Percentiles rank a stretch among this genome's conserved stretches.
These are phyloP conservation scores for Taenaris catops DNA, from an alignment of 2,888 invertebrate species.

Conservation along the genomic window DNA sequence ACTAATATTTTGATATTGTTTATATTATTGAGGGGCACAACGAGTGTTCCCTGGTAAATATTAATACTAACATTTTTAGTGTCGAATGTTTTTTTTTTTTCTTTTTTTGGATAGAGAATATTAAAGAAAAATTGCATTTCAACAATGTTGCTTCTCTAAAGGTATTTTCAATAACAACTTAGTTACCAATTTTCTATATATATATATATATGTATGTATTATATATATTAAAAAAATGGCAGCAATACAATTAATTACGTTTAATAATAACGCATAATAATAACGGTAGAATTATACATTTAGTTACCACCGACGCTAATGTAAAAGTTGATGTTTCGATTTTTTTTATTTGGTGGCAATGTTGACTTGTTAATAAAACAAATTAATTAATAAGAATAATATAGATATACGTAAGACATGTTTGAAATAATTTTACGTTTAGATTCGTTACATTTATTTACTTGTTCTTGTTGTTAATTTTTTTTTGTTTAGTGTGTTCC, in stretches of 20 bases:
- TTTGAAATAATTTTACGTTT: slow-evolving; percentile 47
- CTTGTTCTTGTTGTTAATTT: slow-evolving; percentile 72
- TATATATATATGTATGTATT: no score
- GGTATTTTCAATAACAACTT: background rate
- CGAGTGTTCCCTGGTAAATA: background rate
- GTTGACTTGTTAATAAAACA: slow-evolving; percentile 17
- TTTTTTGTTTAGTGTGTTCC: slow-evolving; percentile 69
- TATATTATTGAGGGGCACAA: background rate
- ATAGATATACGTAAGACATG: slow-evolving; percentile 47
- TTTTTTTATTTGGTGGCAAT: slow-evolving; percentile 20
- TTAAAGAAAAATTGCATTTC: slow-evolving; percentile 10
- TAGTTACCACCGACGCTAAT: slow-evolving; percentile 23
- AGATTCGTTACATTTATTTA: slow-evolving; percentile 62
- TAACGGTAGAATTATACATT: background rate
- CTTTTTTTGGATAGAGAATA: no score
- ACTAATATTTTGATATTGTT: slow-evolving; percentile 4
- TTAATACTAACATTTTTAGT: background rate
- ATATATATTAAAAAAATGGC: slow-evolving; percentile 3
- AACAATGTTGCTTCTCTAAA: no score
- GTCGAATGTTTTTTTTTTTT: no score
- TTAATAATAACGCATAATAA: background rate
- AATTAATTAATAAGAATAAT: slow-evolving; percentile 18
- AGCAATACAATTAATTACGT: slow-evolving; percentile 3
- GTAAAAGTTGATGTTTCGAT: slow-evolving; percentile 11
- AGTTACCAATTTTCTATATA: slow-evolving; percentile 5